Conservation (phyloP, 2,797 vertebrate genomes). For the Peromyscus aztecus region DNA sequence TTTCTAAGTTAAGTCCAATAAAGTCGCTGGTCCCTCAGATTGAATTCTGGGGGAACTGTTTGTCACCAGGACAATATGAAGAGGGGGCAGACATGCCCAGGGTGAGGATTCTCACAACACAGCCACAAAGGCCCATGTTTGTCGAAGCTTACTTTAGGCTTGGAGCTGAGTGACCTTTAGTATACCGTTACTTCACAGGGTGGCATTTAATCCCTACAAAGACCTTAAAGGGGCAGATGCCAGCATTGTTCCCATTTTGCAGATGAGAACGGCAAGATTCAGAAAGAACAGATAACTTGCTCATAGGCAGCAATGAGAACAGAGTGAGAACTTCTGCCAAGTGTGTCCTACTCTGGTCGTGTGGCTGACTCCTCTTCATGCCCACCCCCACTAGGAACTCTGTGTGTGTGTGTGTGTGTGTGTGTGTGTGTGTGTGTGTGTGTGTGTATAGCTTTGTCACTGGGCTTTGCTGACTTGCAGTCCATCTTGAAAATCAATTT, state of each 20-base stretch:
- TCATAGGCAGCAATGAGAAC: not conserved
- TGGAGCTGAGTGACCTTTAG: not conserved
- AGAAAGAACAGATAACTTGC: not conserved
- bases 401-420: not conserved
- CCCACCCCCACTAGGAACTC: not conserved
- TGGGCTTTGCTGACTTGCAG: not conserved
- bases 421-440: not conserved
- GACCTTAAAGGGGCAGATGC: not conserved
- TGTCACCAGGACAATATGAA: not conserved
- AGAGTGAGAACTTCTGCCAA: not conserved
- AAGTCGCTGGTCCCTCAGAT: not conserved
- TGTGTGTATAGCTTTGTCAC: not conserved
- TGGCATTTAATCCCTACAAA: not conserved
- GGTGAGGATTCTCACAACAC: not conserved
- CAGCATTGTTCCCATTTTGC: not conserved
- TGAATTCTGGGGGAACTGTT: too few species aligned
- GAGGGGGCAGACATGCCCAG: not conserved
- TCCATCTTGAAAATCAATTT: not conserved
- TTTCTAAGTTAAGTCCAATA: not conserved
- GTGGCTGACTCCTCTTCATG: too few species aligned
- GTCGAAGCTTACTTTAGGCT: not conserved
- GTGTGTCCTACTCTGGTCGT: not conserved
- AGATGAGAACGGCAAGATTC: not conserved
- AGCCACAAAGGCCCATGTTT: not conserved
- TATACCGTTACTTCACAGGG: not conserved